Evolutionary conservation across 2,888 invertebrate species (phyloP), one percentile per base, ranked within the genome.

Genomic region (Hermaeophaga mercurialis): DNA sequence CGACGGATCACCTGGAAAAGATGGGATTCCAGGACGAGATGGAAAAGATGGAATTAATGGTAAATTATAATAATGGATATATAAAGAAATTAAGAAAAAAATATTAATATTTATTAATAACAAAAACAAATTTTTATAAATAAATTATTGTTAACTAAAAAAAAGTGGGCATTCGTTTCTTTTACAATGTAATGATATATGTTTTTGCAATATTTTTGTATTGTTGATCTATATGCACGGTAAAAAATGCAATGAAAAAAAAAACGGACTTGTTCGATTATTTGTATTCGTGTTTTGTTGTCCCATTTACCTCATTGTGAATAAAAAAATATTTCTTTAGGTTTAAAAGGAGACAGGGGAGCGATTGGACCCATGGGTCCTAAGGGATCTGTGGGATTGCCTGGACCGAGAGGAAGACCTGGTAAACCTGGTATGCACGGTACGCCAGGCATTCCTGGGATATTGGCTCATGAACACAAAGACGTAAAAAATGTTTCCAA

Each of bases 361-460:
- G 85, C 86, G 0, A 80, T 81, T 49, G 91, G 91, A 36, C 85
- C 89, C 0, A 81, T 84, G 3, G 94, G 94, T 8, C 86, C 86
- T 1, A 82, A 83, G 61, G 93, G 93, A 4, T 83, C 85, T 7
- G 82, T 84, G 70, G 87, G 87, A 1, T 76, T 83, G 1, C 75
- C 83, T 4, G 90, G 90, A 0, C 85, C 86, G 7, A 82, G 86
- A 68, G 93, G 93, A 1, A 82, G 85, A 54, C 79, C 88, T 1
- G 93, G 92, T 9, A 86, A 85, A 64, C 82, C 89, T 12, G 91
- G 91, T 0, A 84, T 80, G 8, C 84, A 90, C 68, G 91, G 91
- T 4, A 81, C 82, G 4, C 86, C 90, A 0, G 92, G 93, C n/a
- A 82, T 84, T 45, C 92, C 92, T 0, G 93, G 93, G 9, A 84